phyloP scores from a whole-genome alignment of 2,797 vertebrate genomes.

The Podarcis lilfordi region DNA sequence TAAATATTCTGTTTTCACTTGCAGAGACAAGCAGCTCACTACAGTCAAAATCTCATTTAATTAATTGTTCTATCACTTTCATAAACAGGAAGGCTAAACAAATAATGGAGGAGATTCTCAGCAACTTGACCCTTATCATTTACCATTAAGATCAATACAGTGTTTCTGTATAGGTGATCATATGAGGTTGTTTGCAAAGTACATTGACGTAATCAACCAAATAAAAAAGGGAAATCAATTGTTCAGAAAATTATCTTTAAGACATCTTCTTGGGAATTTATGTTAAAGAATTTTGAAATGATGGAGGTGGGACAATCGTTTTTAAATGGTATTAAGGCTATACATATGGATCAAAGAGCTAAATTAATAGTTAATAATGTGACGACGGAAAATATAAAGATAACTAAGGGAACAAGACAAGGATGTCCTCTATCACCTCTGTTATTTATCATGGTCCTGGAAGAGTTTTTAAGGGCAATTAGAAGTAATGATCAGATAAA shows the following conservation, averaged over 20 bases:
- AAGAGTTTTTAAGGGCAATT: no score
- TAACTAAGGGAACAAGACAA: no score
- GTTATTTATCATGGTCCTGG: no score
- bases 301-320: no score
- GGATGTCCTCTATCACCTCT: no score
- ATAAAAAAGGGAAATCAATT: not conserved
- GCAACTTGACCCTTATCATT: not conserved
- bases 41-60: not conserved
- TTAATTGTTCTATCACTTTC: not conserved
- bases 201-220: not conserved
- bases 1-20: not conserved
- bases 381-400: no score
- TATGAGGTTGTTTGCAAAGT: not conserved
- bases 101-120: not conserved
- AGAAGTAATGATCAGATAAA: no score
- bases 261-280: not conserved
- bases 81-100: not conserved
- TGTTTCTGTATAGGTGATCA: not conserved
- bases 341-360: no score
- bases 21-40: not conserved
- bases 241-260: not conserved
- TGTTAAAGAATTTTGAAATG: no score
- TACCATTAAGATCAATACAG: not conserved
- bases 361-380: no score
- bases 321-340: no score